These are phyloP conservation scores for Pardosa pseudoannulata DNA, from an alignment of 2,888 invertebrate genomes.

Conservation along the genomic window DNA sequence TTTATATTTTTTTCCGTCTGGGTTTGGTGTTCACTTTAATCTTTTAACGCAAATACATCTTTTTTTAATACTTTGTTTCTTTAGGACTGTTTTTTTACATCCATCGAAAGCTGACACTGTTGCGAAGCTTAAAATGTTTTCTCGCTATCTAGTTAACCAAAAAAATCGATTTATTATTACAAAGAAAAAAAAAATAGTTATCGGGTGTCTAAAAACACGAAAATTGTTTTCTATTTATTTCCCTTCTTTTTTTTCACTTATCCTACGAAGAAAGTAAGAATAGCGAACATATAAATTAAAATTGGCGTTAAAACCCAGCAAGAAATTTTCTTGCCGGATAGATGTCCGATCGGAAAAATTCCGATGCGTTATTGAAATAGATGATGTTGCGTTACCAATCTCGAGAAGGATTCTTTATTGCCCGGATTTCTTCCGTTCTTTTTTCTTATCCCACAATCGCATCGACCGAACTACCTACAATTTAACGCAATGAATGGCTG, in stretches of 20 bases:
- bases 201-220: neutral
- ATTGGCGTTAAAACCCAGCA: neutral
- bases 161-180: conserved; percentile 10
- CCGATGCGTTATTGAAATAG: neutral
- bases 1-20: too few relatives aligned
- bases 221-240: neutral
- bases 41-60: too few relatives aligned
- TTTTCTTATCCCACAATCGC: too few relatives aligned
- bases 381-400: neutral
- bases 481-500: too few relatives aligned
- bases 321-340: neutral
- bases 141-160: neutral
- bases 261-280: neutral
- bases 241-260: too few relatives aligned
- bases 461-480: too few relatives aligned
- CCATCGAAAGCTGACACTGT: too few relatives aligned
- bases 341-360: neutral
- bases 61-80: too few relatives aligned
- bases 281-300: neutral
- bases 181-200: neutral
- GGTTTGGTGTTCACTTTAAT: too few relatives aligned
- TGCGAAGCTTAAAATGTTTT: neutral
- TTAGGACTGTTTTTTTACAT: too few relatives aligned
- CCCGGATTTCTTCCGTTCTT: too few relatives aligned
- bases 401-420: too few relatives aligned